Percentiles rank a stretch among this genome's conserved stretches.
Evolutionary conservation across 2,113 vertebrate species (phyloP).

Genomic region (cat (Felis catus)): DNA sequence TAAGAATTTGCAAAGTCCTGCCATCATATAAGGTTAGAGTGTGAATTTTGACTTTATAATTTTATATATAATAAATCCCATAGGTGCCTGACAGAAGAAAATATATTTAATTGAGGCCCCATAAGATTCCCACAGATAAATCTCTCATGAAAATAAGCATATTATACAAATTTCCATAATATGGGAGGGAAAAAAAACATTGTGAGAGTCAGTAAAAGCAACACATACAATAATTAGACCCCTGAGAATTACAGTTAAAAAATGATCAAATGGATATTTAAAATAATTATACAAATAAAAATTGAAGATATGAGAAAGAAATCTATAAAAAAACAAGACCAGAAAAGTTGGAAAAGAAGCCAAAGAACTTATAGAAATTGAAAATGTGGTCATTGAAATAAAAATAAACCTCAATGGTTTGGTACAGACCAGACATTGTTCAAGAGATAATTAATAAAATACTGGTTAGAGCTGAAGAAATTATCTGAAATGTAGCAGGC

Average conservation of each 20-base stretch:
- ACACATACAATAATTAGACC: background rate
- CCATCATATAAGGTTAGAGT: background rate
- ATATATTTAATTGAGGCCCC: background rate
- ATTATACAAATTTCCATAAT: background rate
- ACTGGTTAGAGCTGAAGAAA: background rate
- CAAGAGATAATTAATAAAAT: constrained; percentile 23
- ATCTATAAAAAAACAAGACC: background rate
- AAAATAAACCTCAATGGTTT: background rate
- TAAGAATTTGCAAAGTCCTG: background rate
- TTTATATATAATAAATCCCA: too few relatives aligned
- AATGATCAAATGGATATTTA: background rate
- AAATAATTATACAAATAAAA: background rate
- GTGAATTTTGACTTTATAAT: background rate
- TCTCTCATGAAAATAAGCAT: background rate
- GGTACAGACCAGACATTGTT: background rate
- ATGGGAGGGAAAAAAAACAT: background rate
- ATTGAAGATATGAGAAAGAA: background rate
- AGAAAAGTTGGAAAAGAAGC: background rate
- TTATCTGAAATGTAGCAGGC: background rate
- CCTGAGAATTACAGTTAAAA: background rate
- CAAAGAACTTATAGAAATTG: background rate
- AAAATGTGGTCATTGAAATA: background rate
- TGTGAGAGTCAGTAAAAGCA: background rate
- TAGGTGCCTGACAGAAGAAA: background rate
- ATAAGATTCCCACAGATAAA: background rate